A percentile compares a stretch with the other conserved stretches of the same genome.
These are phyloP conservation scores for Harpagoxenus sublaevis DNA, from an alignment of 2,888 invertebrate genomes.

Conservation along the genomic window DNA sequence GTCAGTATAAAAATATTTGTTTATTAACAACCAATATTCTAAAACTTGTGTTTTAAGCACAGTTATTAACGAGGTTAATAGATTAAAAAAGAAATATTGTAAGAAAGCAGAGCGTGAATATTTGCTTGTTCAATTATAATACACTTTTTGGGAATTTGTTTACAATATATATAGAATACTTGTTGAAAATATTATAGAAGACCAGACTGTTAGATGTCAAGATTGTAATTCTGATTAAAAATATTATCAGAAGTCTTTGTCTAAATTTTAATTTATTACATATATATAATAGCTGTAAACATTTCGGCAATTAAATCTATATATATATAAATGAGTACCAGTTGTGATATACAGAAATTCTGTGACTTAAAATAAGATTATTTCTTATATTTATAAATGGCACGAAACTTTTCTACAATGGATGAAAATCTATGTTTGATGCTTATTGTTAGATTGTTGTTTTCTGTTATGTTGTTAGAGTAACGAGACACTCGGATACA, in stretches of 20 bases:
- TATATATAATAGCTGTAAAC: neutral
- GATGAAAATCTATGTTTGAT: neutral
- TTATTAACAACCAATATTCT: neutral
- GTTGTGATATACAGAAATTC: neutral
- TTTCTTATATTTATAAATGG: neutral
- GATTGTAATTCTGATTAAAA: neutral
- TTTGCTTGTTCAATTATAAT: neutral
- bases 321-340: neutral
- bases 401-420: neutral
- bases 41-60: neutral
- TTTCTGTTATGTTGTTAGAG: neutral
- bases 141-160: neutral
- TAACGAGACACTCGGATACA: neutral
- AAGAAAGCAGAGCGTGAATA: neutral
- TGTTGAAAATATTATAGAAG: neutral
- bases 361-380: neutral
- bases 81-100: neutral
- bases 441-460: neutral
- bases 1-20: constrained; percentile 1
- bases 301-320: neutral
- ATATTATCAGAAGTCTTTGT: neutral
- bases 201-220: neutral
- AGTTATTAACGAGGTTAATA: neutral
- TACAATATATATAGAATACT: neutral
- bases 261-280: neutral